Evolutionary conservation across 2,797 vertebrate genomes (phyloP).

Genomic region (Pangasius krempfi): DNA sequence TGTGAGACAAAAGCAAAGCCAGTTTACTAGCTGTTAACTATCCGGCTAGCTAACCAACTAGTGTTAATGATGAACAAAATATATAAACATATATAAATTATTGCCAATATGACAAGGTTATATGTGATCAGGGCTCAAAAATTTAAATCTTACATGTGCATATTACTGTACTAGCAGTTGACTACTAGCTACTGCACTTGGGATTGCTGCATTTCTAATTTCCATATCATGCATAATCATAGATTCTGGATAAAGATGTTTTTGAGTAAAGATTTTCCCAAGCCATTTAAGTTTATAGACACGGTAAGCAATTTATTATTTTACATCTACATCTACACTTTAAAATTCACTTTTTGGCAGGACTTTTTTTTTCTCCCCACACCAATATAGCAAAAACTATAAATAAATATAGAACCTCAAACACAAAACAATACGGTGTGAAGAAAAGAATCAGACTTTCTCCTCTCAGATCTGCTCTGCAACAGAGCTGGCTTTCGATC

Average conservation of each 20-base stretch:
- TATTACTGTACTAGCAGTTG: not conserved
- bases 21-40: not conserved
- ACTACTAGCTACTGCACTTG: not conserved
- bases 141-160: not conserved
- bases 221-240: not conserved
- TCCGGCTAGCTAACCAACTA: not conserved
- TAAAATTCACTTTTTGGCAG: not conserved
- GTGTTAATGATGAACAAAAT: not conserved
- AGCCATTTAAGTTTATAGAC: not conserved
- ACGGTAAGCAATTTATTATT: not conserved
- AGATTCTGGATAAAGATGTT: not conserved
- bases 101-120: not conserved
- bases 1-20: not conserved
- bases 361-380: too few relatives aligned
- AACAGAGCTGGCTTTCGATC: conserved; percentile 47
- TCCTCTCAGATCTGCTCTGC: conserved; percentile 3
- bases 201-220: not conserved
- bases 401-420: not conserved
- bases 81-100: not conserved
- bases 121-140: not conserved
- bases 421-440: too few relatives aligned
- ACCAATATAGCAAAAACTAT: not conserved
- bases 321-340: not conserved
- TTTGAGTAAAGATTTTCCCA: not conserved
- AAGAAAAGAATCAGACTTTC: conserved; percentile 24